phyloP scores from a whole-genome alignment of 2,888 invertebrate species.

The Drosophila austrosaltans region DNA sequence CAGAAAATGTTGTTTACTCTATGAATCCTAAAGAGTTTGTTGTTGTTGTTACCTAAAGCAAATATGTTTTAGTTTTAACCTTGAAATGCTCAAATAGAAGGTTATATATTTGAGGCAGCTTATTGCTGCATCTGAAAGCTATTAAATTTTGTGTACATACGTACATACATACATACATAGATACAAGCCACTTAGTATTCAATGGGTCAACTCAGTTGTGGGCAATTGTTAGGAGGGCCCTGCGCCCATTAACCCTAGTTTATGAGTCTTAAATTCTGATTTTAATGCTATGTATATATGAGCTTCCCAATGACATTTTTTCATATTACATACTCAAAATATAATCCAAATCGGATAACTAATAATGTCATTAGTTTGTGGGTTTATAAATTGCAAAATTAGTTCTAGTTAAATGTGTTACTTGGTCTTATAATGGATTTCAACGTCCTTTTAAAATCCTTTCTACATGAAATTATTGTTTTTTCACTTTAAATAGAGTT shows the following conservation, averaged over 20 bases:
- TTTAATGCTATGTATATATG: background rate
- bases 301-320: background rate
- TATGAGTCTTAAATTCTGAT: background rate
- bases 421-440: no score
- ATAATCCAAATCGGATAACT: background rate
- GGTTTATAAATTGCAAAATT: no score
- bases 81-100: slow-evolving; percentile 7
- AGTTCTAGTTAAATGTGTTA: no score
- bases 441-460: no score
- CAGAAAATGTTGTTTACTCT: slow-evolving; percentile 6
- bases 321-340: background rate
- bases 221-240: slow-evolving; percentile 1
- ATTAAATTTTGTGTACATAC: no score
- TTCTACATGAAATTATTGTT: no score
- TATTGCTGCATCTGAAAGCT: background rate
- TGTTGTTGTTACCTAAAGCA: slow-evolving; percentile 5
- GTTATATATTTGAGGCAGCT: background rate
- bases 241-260: slow-evolving; percentile 3
- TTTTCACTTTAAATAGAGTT: no score
- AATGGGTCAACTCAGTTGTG: slow-evolving; percentile 3
- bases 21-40: slow-evolving; percentile 10
- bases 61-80: background rate
- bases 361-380: background rate
- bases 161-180: no score
- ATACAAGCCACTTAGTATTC: slow-evolving; percentile 1